Percentiles rank a stretch among this genome's conserved stretches.
Evolutionary conservation across 1,140 invertebrate species (phyloP).

Genomic region (Leptoteleia sp.): DNA sequence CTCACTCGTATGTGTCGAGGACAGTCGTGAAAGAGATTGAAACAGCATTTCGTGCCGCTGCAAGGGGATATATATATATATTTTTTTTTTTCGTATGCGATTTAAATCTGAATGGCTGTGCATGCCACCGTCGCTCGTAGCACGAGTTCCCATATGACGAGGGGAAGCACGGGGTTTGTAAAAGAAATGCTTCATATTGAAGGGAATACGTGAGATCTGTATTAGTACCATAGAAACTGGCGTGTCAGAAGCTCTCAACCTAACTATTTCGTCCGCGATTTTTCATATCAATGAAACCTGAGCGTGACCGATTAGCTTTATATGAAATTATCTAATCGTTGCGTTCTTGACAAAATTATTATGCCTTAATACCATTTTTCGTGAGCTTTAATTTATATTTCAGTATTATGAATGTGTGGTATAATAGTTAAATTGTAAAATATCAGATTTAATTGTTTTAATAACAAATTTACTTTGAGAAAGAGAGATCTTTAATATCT

Average conservation of each 20-base stretch:
- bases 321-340: too few relatives aligned
- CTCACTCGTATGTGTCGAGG: slow-evolving; percentile 57
- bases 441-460: too few relatives aligned
- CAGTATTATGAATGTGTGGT: too few relatives aligned
- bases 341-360: too few relatives aligned
- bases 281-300: slow-evolving; percentile 32
- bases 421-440: too few relatives aligned
- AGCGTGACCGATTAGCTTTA: slow-evolving; percentile 32
- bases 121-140: slow-evolving; percentile 69
- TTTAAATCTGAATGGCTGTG: slow-evolving; percentile 80
- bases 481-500: too few relatives aligned
- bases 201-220: slow-evolving; percentile 80
- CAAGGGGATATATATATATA: slow-evolving; percentile 69
- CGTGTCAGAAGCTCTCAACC: slow-evolving; percentile 74
- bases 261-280: slow-evolving; percentile 26
- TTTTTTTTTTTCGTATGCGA: slow-evolving; percentile 71
- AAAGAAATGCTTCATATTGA: slow-evolving; percentile 77
- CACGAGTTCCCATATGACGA: slow-evolving; percentile 75
- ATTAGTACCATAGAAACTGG: slow-evolving; percentile 76
- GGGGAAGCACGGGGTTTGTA: slow-evolving; percentile 66
- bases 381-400: too few relatives aligned
- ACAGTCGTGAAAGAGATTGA: slow-evolving; percentile 71
- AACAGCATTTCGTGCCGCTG: slow-evolving; percentile 73
- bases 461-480: too few relatives aligned
- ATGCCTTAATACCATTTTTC: too few relatives aligned